Base-by-base conservation (phyloP, 2,888 invertebrate genomes). In the Bugulina stolonifera region DNA sequence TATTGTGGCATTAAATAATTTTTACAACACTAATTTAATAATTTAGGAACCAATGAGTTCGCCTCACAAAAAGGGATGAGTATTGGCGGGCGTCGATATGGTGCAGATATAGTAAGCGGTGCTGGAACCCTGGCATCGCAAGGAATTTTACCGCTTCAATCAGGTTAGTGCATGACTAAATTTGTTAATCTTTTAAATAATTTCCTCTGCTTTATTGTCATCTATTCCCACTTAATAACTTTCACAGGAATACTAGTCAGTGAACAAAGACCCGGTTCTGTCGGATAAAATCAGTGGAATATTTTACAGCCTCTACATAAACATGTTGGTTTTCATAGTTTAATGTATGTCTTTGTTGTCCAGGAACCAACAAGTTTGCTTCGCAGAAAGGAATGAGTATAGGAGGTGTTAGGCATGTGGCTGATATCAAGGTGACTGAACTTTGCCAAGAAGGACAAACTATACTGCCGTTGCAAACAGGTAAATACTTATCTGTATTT, bases 51-150 rank as follows among this genome's bases (percentile, higher is more conserved):
- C 72, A 84, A 83, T 75, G 79, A 82, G 75, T 79, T 79, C 1
- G 83, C 83, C 25, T 78, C 77, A 52, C 84, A 84, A 73, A 72
- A 77, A 14, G 83, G 83, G 0, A 83, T 82, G 82, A n/a, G 54
- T 14, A 54, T 70, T 70, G 70, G 70, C 2, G 29, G 5, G 52
- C 23, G 52, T 2, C 10, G 70, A 23, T 43, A 25, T 25, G 70
- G 43, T 54, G 70, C 70, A 27, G 70, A 70, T 29, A 35, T 70
- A 5, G 27, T 27, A 14, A 25, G 25, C 5, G 64, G 64, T n/a
- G 64, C 64, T 64, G 64, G 64, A 25, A 25, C 32, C 2, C 22
- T 5, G n/a, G 64, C 64, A 14, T 64, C 64, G 25, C 29, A 64
- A 14, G 64, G 64, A 14, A 64, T 64, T 32, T 25, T 64, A 29